Percentiles rank a stretch among this genome's conserved stretches.
Evolutionary conservation across 1,140 invertebrate species (phyloP).

Genomic region (Drosophila mauritiana): DNA sequence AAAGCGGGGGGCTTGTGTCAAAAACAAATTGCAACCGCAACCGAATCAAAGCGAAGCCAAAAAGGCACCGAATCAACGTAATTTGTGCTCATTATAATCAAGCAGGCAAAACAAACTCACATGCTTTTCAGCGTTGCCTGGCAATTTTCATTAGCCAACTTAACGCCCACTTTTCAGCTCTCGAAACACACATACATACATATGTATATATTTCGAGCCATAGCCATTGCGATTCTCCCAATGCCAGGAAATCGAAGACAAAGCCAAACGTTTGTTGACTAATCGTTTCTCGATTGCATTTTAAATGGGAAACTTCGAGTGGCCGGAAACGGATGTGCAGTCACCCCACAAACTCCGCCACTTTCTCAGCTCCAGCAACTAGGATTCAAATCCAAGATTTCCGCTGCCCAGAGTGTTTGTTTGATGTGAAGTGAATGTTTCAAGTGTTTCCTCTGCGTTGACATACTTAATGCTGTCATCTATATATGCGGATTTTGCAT

Average conservation of each 20-base stretch:
- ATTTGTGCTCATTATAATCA: constrained; percentile 70
- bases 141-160: constrained; percentile 60
- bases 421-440: neutral
- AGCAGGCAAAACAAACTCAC: constrained; percentile 33
- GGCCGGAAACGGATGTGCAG: constrained; percentile 66
- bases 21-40: constrained; percentile 52
- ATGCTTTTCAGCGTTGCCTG: constrained; percentile 11
- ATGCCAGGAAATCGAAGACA: constrained; percentile 31
- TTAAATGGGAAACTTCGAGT: constrained; percentile 51
- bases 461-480: neutral
- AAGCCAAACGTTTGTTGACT: constrained; percentile 55
- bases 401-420: neutral
- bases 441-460: neutral
- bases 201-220: too few species aligned
- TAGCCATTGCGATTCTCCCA: constrained; percentile 6
- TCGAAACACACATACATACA: neutral
- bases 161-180: constrained; percentile 10
- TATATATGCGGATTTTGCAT: constrained; percentile 1
- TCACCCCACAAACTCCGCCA: constrained; percentile 14
- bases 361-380: neutral
- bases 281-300: constrained; percentile 71
- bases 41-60: constrained; percentile 20
- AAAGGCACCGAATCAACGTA: constrained; percentile 57
- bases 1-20: constrained; percentile 13
- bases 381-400: constrained; percentile 3